A percentile compares a stretch with the other conserved stretches of the same genome.
These are phyloP conservation scores for Poeciliopsis turneri DNA, from an alignment of 2,797 vertebrate genomes.

Conservation along the genomic window DNA sequence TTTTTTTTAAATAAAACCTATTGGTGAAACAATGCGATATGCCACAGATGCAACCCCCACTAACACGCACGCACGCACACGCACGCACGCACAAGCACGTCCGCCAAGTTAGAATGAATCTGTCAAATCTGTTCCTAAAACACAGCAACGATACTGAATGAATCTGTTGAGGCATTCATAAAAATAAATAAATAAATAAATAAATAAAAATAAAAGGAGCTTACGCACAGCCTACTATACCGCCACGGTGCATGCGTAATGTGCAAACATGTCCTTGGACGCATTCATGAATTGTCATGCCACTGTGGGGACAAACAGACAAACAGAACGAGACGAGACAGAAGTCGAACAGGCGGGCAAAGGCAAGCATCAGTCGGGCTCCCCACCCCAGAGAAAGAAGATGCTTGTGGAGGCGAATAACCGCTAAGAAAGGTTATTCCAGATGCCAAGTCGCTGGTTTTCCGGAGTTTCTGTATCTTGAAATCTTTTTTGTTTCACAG, in stretches of 20 bases:
- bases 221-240: constrained; percentile 69
- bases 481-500: constrained; percentile 65
- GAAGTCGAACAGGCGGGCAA: constrained; percentile 58
- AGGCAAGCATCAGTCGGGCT: constrained; percentile 71
- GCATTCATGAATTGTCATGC: constrained; percentile 69
- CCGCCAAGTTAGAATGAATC: constrained; percentile 64
- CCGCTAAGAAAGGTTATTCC: constrained; percentile 73
- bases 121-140: constrained; percentile 40
- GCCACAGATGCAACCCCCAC: not conserved
- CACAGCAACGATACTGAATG: constrained; percentile 34
- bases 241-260: constrained; percentile 76
- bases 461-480: constrained; percentile 71
- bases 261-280: constrained; percentile 69
- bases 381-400: constrained; percentile 75
- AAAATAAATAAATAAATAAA: constrained; percentile 17
- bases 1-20: not conserved
- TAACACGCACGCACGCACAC: constrained; percentile 9
- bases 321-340: constrained; percentile 64
- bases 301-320: constrained; percentile 66
- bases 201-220: constrained; percentile 21
- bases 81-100: constrained; percentile 11
- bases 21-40: not conserved
- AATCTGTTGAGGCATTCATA: constrained; percentile 52
- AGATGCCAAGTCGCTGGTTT: constrained; percentile 66
- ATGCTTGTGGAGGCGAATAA: constrained; percentile 75